Evolutionary conservation across 2,797 vertebrate genomes (phyloP).

Genomic region (Danio tinwini): DNA sequence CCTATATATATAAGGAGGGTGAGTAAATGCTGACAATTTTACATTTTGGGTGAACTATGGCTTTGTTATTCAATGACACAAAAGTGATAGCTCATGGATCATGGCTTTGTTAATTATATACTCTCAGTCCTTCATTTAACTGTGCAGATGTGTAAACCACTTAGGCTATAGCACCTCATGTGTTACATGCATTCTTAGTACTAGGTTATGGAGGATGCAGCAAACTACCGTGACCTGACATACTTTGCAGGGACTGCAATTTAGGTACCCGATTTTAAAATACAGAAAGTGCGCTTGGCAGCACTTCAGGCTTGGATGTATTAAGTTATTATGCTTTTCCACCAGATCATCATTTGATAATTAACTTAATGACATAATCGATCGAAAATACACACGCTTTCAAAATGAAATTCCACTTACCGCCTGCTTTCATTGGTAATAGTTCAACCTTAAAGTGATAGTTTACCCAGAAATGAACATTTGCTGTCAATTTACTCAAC

Average conservation of each 20-base stretch:
- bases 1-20: too few species aligned
- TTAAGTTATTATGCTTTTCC: neutral
- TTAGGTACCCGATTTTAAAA: neutral
- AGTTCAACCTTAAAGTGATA: neutral
- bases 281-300: neutral
- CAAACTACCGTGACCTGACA: constrained; percentile 27
- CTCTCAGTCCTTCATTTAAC: neutral
- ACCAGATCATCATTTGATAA: neutral
- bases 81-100: neutral
- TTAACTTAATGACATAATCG: neutral
- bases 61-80: neutral
- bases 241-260: constrained; percentile 27
- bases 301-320: neutral
- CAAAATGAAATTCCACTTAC: neutral
- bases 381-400: neutral
- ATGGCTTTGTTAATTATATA: neutral
- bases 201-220: constrained; percentile 14
- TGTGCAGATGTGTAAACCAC: neutral
- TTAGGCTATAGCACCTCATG: neutral
- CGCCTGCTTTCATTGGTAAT: neutral
- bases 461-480: too few species aligned
- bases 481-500: too few species aligned
- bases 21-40: too few species aligned
- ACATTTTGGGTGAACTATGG: neutral
- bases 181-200: constrained; percentile 3